Evolutionary conservation across 2,888 invertebrate genomes (phyloP).

Genomic region (Ganaspis brasiliensis): DNA sequence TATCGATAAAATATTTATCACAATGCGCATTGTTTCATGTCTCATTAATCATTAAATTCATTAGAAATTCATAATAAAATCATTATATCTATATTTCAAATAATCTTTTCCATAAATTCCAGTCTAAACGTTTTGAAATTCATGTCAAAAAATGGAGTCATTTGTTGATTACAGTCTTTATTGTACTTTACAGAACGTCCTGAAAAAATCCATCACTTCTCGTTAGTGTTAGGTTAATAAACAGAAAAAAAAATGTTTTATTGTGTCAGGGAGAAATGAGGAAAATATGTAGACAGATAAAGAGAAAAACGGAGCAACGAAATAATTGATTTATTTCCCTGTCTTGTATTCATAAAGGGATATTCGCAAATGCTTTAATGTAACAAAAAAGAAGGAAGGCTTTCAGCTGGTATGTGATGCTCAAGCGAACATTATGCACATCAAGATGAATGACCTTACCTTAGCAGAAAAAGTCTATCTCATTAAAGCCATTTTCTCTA

Average conservation of each 20-base stretch:
- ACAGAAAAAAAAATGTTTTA: neutral
- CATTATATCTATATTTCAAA: too few relatives aligned
- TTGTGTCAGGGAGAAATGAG: neutral
- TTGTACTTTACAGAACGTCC: too few relatives aligned
- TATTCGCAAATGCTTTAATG: conserved; percentile 6
- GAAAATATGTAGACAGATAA: neutral
- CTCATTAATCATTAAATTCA: too few relatives aligned
- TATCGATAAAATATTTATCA: too few relatives aligned
- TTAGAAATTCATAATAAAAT: too few relatives aligned
- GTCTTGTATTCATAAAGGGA: neutral
- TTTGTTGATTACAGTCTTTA: too few relatives aligned
- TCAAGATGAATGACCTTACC: conserved; percentile 12
- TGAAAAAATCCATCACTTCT: too few relatives aligned
- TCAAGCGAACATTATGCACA: conserved; percentile 2
- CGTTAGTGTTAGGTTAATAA: neutral
- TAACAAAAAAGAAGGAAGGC: neutral
- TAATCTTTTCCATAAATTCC: too few relatives aligned
- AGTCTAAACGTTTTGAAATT: too few relatives aligned
- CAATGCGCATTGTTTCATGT: too few relatives aligned
- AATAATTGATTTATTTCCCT: conserved; percentile 7
- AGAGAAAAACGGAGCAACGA: neutral
- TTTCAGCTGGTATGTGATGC: neutral
- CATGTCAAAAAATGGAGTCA: too few relatives aligned
- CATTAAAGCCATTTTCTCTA: neutral
- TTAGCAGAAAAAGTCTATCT: conserved; percentile 4